Percentiles rank a stretch among this genome's conserved stretches.
phyloP scores from a whole-genome alignment of 2,888 invertebrate species.

The Dromius quadrimaculatus region DNA sequence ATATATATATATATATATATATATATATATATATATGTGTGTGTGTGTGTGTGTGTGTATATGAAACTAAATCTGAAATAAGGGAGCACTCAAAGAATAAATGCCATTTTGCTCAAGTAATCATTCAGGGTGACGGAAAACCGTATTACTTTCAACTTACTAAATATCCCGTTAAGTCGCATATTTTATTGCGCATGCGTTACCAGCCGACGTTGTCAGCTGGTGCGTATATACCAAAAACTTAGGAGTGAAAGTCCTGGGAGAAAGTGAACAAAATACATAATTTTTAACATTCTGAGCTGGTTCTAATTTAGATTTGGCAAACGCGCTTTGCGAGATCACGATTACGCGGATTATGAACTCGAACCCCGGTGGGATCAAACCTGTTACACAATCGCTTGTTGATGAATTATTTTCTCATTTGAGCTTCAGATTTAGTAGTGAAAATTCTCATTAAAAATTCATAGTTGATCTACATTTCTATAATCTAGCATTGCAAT shows the following conservation, averaged over 20 bases:
- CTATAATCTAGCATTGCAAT: constrained; percentile 7
- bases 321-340: constrained; percentile 15
- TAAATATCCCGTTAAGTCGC: constrained; percentile 5
- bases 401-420: too few relatives aligned
- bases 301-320: constrained; percentile 38
- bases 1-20: too few relatives aligned
- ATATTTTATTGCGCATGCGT: constrained; percentile 17
- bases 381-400: constrained; percentile 16
- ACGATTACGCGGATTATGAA: constrained; percentile 2
- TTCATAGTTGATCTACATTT: constrained; percentile 24
- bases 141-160: constrained; percentile 36
- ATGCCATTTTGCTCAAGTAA: background rate
- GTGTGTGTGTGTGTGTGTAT: too few relatives aligned
- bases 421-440: too few relatives aligned
- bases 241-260: constrained; percentile 48
- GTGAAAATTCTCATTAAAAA: constrained; percentile 16
- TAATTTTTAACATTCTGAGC: constrained; percentile 26
- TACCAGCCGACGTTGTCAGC: constrained; percentile 4
- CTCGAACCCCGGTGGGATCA: background rate
- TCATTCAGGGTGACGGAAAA: too few relatives aligned
- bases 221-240: constrained; percentile 37
- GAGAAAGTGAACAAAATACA: constrained; percentile 36
- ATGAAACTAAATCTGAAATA: too few relatives aligned
- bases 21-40: too few relatives aligned
- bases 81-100: too few relatives aligned